Evolutionary conservation across 2,888 invertebrate genomes (phyloP), one percentile per base, ranked within the genome.

Genomic region (Drosophila vallismaia): DNA sequence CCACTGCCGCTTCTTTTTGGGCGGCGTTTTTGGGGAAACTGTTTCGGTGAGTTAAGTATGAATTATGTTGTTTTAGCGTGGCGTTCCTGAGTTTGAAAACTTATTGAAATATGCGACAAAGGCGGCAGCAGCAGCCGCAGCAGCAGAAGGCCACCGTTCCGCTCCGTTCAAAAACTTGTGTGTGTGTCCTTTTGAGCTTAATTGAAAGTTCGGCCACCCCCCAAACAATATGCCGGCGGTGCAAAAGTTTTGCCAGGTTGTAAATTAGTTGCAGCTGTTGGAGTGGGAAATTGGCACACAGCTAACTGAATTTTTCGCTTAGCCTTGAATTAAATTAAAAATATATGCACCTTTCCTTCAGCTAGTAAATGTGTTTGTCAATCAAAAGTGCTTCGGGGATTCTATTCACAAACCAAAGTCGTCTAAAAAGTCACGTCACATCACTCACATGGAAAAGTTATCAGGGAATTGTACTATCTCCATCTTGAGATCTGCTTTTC

Each of bases 1-100:
- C 55, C 63, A 56, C 60, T 36, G 50, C 49, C 36, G 36, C 36
- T 54, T 70, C 54, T 53, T 71, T 71, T 57, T 48, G 59, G 53
- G 50, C 68, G 74, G 66, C 62, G 51, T 31, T 42, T 60, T 60
- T 48, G 24, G 44, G 74, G 73, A 84, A 86, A 84, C 86, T 77
- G 81, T 77, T 83, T 86, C 62, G 86, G 84, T 84, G 76, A 84
- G 84, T 81, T 86, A 87, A 85, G 80, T 79, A 85, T 87, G 85
- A 83, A 83, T 85, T 85, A 87, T 87, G 85, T 76, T 79, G 81
- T 81, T 81, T 84, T 77, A 79, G 73, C 72, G 70, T 49, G 52
- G 70, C 48, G 71, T 62, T 59, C 56, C 57, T 68, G 79, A 77
- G 86, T 79, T 83, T 77, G 73, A 80, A 84, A 86, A 84, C 81